Base-by-base conservation (phyloP, 2,113 vertebrate species). In the Nibea coibor region DNA sequence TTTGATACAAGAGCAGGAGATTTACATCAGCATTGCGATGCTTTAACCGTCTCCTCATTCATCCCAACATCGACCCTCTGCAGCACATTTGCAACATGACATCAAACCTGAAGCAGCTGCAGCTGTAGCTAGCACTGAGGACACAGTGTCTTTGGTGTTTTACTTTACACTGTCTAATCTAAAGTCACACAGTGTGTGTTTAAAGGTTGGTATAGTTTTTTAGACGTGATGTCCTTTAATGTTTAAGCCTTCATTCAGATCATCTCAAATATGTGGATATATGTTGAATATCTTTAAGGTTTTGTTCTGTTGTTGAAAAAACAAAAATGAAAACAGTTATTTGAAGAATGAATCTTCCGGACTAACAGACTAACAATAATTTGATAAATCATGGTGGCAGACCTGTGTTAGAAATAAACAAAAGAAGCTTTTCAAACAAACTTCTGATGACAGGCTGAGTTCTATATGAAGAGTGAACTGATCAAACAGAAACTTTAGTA, bases 11-110 rank as follows among this genome's bases (percentile, higher is more conserved):
- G 53, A 57, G 53, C 11, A 39, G 58, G 17, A 73, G 56, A 75
- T 75, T 68, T 75, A 67, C 74, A 82, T 78, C 43, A 80, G 71
- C 64, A n/a, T 19, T 63, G 67, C 78, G 45, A 11, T n/a, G 61
- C 31, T 45, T 71, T 65, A 58, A 63, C 43, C 51, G 58, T 61
- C 43, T 71, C 65, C 24, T 78, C 43, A 42, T 69, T 80, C 50
- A 74, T 72, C 69, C 47, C 43, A 68, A 75, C 78, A 64, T 59
- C 51, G 70, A 51, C 63, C 81, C 65, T 72, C 61, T 53, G 39
- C 48, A 31, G 57, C 47, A 59, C 56, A 51, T 70, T 67, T 63
- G n/a, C 58, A 67, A 65, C 24, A 16, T 26, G 59, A 76, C 76
- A 35, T 71, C 48, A 47, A 48, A 19, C 11, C 58, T 39, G 54